Evolutionary conservation across 2,113 vertebrate species (phyloP), one percentile per base, ranked within the genome.

Genomic region (Perca flavescens): DNA sequence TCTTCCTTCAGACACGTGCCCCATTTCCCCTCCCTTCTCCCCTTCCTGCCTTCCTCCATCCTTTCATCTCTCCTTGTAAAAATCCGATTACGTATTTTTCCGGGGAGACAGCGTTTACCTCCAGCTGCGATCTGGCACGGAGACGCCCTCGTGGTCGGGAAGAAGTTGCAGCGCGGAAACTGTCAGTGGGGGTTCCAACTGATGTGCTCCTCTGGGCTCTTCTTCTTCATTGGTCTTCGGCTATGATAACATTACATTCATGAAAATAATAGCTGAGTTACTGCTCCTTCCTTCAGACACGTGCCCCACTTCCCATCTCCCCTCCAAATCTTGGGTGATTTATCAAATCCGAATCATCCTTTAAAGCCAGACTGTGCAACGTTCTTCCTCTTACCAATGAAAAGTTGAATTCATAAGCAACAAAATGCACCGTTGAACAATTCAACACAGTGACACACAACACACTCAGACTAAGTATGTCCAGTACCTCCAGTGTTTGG

Each of bases 41-140:
- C 28, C 22, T 22, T 64, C 49, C 8, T 16, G 12, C 9, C 58
- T 47, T 74, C 49, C 31, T 60, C 68, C 56, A 16, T 64, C 62
- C 63, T 62, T 80, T 87, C 40, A 80, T 66, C 50, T 57, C 52
- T 36, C 19, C 62, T 46, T 8, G 62, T 60, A 61, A 83, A 74
- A 76, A 65, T 79, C 36, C 0, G 64, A 70, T 60, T 85, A 36
- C 49, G 46, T 78, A 21, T 66, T 56, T 54, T 22, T 43, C 19
- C 6, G 15, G 75, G 19, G 64, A 68, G 75, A 19, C 6, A 34
- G 17, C 25, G 66, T 82, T 87, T 82, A 77, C 67, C 60, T 84
- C 85, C 85, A 77, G 85, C 85, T 84, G 87, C 64, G 77, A 91
- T 88, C 58, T 86, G 80, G 80, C 84, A 19, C 65, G 6, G 34